Evolutionary conservation across 2,888 invertebrate species (phyloP).

Genomic region (Pyrrhosoma nymphula): DNA sequence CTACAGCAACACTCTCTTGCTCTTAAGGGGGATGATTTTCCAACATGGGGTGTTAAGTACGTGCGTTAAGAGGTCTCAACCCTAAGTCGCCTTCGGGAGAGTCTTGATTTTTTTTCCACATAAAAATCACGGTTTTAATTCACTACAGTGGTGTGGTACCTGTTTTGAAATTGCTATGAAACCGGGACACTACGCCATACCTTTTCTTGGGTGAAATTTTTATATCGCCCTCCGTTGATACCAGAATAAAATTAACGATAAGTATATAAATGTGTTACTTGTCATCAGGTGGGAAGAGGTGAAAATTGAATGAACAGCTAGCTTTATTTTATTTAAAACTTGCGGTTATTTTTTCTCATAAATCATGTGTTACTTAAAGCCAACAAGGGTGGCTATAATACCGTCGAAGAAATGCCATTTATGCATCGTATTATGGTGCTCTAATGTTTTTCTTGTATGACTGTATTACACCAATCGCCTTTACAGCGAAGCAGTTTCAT

Average conservation of each 20-base stretch:
- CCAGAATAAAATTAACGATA: neutral
- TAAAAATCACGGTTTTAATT: neutral
- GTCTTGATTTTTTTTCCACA: neutral
- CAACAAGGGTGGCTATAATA: too few species aligned
- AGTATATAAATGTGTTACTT: neutral
- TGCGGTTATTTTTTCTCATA: too few species aligned
- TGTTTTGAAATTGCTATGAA: neutral
- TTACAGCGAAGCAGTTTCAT: too few species aligned
- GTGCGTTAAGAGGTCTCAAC: constrained; percentile 43
- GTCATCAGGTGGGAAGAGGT: neutral
- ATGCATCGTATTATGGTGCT: too few species aligned
- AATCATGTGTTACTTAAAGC: too few species aligned
- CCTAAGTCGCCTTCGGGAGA: neutral
- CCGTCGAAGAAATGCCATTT: too few species aligned
- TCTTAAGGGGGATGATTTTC: neutral
- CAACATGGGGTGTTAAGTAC: neutral
- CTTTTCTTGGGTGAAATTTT: neutral
- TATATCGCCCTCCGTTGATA: neutral
- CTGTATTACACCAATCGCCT: too few species aligned
- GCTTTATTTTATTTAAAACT: too few species aligned
- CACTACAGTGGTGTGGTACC: neutral
- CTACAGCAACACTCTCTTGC: neutral
- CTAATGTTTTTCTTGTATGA: too few species aligned
- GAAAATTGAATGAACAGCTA: neutral
- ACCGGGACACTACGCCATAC: neutral